Evolutionary conservation across 2,888 invertebrate species (phyloP), one percentile per base, ranked within the genome.

Genomic region (Ommatoiulus sabulosus): DNA sequence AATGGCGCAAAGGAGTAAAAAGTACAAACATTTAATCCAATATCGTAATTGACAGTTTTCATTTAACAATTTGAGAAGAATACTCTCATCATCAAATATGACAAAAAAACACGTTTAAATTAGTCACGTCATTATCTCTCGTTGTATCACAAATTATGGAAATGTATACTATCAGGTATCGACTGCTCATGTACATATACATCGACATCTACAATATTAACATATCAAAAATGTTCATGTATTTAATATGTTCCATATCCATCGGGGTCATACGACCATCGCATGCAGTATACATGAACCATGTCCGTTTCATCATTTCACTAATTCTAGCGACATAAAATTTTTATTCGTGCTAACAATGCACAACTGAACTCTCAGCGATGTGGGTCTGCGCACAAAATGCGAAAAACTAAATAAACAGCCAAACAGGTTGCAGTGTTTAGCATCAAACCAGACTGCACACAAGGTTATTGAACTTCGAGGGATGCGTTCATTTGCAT

Each of bases 381-480:
- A 72, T 72, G 72, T 72, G 72, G 24, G 72, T 72, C 72, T 72
- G 72, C 72, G 24, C 72, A 20, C 10, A 24, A 24, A 24, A 72
- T 24, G 72, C 72, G 24, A 72, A 72, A 7, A 72, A 72, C 72
- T 72, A 72, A 72, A 72, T 72, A 72, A 72, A 72, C 72, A 72
- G 72, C 20, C 24, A 72, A 72, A 72, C 72, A 24, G 24, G 72
- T 72, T 72, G 24, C 72, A 72, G 20, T 72, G 72, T 24, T 24
- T 72, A 72, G 72, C 72, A 72, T 24, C 72, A 20, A 72, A 72
- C 72, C 72, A 72, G 72, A 72, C 72, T 20, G 72, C 72, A 10
- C 72, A 72, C 20, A 72, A 72, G 72, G 72, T 72, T 72, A 24
- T 72, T 72, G 72, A 72, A 72, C 72, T 72, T 72, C 72, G 72